Percentiles rank a stretch among this genome's conserved stretches.
Conservation (phyloP, 2,113 vertebrate genomes). For the Syngnathoides biaculeatus region DNA sequence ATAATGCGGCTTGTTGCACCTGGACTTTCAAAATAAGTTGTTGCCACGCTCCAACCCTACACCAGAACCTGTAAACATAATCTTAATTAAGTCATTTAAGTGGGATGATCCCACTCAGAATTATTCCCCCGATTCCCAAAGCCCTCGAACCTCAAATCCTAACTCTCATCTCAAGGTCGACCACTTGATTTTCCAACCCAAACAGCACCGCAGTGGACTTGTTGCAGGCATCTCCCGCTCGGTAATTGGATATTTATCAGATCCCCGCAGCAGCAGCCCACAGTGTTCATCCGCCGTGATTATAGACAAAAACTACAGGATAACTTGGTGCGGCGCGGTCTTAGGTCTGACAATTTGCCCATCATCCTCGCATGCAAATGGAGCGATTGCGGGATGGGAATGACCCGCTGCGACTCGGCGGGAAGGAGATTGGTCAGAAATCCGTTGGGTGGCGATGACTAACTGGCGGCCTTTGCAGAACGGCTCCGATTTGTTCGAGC, state of each 20-base stretch:
- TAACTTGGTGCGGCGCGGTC: not conserved
- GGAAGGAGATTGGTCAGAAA: conserved; percentile 51
- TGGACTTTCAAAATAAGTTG: not conserved
- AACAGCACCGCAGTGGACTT: conserved; percentile 32
- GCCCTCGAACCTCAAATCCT: conserved; percentile 15
- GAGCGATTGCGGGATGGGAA: conserved; percentile 47
- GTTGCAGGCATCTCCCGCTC: conserved; percentile 72
- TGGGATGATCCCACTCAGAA: conserved; percentile 39
- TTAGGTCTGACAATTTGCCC: conserved; percentile 17
- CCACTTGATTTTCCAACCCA: not conserved
- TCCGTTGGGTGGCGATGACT: conserved; percentile 19
- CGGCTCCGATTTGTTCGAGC: conserved; percentile 42
- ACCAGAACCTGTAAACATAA: no score
- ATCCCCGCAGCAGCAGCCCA: conserved; percentile 79
- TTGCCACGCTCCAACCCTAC: no score
- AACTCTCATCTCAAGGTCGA: not conserved
- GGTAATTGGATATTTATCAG: conserved; percentile 97
- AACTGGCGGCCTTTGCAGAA: conserved; percentile 25
- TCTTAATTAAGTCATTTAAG: no score
- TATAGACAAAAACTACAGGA: conserved; percentile 69
- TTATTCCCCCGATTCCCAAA: conserved; percentile 38
- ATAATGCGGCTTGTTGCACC: conserved; percentile 74
- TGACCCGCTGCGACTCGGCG: conserved; percentile 24
- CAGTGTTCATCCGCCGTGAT: conserved; percentile 86
- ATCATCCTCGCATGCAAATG: conserved; percentile 58